Base-by-base conservation (phyloP, 2,797 vertebrate species). In the Notamacropus eugenii region DNA sequence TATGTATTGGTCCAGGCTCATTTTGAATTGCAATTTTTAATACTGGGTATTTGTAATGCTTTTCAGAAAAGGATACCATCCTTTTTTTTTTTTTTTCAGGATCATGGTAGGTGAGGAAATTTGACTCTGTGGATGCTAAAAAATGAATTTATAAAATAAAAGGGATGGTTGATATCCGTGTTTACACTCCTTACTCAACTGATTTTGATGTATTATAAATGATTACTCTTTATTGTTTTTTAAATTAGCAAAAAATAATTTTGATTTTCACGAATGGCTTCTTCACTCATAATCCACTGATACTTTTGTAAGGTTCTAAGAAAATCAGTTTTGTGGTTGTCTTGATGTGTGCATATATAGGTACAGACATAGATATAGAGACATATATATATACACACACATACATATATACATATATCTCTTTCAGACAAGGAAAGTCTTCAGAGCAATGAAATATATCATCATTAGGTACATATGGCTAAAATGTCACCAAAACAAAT, bases 1-100 rank as follows among this genome's bases (percentile, higher is more conserved):
- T 92, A 95, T 96, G 93, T 93, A 91, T 92, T 98, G 93, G 74
- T 93, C 90, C 91, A 67, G 94, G 93, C 97, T 93, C 97, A 97
- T 96, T 97, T 93, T 96, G 95, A 97, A 95, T 97, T 96, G 97
- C 97, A 97, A 97, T 98, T 98, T 98, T 97, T 96, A 98, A 98
- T 98, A 98, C 54, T 91, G 90, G 97, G 97, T 97, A 92, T 96
- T 96, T 96, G 91, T 97, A 97, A 97, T 91, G 90, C 0, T 98
- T 97, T 97, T 97, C 93, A 90, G 97, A 97, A 92, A 96, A 97
- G 93, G 90, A 93, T 97, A 96, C n/a, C 24, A 87, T 50, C 74
- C 22, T 27, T 50, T 50, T 82, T 67, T 34, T 19, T 97, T 97
- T 96, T 96, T 93, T 95, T 95, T 92, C 92, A 96, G 93, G 95